Evolutionary conservation across 2,797 vertebrate genomes (phyloP).

Genomic region (Pangasius macronema): DNA sequence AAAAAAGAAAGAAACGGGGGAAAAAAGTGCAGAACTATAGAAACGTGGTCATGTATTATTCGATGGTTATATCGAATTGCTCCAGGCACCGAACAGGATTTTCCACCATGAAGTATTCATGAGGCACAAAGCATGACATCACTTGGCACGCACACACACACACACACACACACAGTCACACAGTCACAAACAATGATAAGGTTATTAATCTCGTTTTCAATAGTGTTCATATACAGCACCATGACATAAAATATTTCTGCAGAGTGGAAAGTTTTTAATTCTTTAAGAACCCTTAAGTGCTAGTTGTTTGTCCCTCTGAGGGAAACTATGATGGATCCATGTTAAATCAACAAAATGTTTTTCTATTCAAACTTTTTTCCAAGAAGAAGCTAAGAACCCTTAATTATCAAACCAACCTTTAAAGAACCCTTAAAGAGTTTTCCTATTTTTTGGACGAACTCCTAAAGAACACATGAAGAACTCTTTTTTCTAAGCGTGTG

Average conservation of each 20-base stretch:
- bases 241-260: neutral
- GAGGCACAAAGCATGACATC: conserved; percentile 39
- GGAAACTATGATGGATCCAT: neutral
- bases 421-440: neutral
- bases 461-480: neutral
- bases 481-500: neutral
- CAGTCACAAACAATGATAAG: neutral
- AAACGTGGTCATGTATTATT: conserved; percentile 30
- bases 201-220: neutral
- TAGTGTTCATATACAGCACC: neutral
- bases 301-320: neutral
- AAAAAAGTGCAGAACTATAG: neutral
- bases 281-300: neutral
- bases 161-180: conserved; percentile 20
- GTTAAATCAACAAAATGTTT: neutral
- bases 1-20: neutral
- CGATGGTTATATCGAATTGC: neutral
- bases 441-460: neutral
- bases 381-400: neutral
- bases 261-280: neutral
- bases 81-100: conserved; percentile 46
- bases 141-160: conserved; percentile 6
- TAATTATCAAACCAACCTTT: neutral
- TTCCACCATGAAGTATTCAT: conserved; percentile 67
- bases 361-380: neutral